Evolutionary conservation across 2,113 vertebrate species (phyloP), one percentile per base, ranked within the genome.

Genomic region (Leptobrachium leishanense): DNA sequence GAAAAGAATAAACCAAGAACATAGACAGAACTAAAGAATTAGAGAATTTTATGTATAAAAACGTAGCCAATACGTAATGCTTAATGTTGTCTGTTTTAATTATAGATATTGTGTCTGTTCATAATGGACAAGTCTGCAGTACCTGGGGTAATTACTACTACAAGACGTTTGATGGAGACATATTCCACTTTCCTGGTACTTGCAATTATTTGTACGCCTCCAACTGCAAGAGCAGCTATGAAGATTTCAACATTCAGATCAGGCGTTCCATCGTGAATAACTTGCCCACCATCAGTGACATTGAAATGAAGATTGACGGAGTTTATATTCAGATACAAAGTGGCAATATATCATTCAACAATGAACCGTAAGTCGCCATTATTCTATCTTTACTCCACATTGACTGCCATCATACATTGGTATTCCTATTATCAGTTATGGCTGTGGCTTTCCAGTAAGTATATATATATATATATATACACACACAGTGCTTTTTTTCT

Each of bases 191-290:
- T 57, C 88, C 87, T 39, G 90, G 88, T 9, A 81, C 83, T 15
- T 92, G 90, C 66, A 91, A 91, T 64, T 92, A 92, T 0, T 2
- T 90, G 65, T 90, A 88, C 81, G 82, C 90, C 65, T 88, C 87
- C 15, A 86, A 90, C 5, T 92, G 90, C 79, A 87, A 85, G 0
- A 0, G 83, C 76, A 12, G 75, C 55, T 91, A 86, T 20, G 90
- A 92, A 59, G 89, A 91, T 13, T 92, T 92, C 72, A 89, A 90
- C 81, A 85, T 92, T 68, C 92, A 93, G 83, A 82, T 94, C 1
- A 90, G 92, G 69, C 89, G 87, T 0, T n/a, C 71, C 6, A 2
- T 81, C 1, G 66, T 44, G 2, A 68, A 63, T 8, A 74, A 80
- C 4, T 3, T 41, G 62, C 79, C 88, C 3, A 67, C 53, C 0